phyloP scores from a whole-genome alignment of 2,797 vertebrate species.

The Micromesistius poutassou region DNA sequence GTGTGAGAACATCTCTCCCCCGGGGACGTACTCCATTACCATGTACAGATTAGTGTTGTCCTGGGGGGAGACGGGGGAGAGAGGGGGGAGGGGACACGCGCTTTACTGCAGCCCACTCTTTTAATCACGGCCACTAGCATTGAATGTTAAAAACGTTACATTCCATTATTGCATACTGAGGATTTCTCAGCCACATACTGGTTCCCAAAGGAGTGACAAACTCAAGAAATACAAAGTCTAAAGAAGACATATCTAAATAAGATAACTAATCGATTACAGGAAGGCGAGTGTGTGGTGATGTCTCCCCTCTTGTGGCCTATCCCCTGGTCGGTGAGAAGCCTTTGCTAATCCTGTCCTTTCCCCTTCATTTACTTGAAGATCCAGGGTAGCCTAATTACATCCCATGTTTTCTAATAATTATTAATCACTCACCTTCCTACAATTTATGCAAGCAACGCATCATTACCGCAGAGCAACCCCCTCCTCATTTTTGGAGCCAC shows the following conservation, averaged over 20 bases:
- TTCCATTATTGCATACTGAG: background rate
- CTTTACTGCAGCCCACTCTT: background rate
- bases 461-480: background rate
- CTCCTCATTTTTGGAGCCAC: background rate
- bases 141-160: background rate
- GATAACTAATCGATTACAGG: background rate
- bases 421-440: background rate
- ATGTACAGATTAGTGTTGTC: slow-evolving; percentile 94
- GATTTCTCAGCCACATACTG: background rate
- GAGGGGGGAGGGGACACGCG: background rate
- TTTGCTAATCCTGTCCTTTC: background rate
- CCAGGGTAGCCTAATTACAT: background rate
- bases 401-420: slow-evolving; percentile 3
- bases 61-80: slow-evolving; percentile 50
- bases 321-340: background rate
- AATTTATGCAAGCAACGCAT: background rate
- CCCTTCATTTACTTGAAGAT: background rate
- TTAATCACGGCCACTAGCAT: background rate
- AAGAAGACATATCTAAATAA: background rate
- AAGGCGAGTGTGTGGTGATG: background rate
- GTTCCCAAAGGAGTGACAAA: background rate
- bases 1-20: slow-evolving; percentile 95
- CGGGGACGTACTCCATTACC: slow-evolving; percentile 94
- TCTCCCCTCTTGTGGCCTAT: background rate
- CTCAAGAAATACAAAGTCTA: background rate